Conservation (phyloP, 1,140 invertebrate genomes). For the Drosophila sp. region DNA sequence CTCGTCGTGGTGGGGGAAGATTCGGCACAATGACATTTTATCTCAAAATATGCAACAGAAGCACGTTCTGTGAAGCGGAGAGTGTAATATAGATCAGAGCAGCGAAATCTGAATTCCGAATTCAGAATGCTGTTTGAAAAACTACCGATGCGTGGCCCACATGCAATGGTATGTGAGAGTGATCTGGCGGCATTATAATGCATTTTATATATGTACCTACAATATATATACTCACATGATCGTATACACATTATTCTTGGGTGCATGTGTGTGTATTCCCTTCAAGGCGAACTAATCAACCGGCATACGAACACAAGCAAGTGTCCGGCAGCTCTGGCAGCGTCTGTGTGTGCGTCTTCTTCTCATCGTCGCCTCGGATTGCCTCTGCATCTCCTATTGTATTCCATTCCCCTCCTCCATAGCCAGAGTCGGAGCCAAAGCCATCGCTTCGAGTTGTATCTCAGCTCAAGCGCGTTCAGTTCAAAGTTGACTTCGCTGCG, state of each 20-base stretch:
- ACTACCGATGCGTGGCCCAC: slow-evolving; percentile 70
- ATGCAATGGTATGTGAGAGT: slow-evolving; percentile 52
- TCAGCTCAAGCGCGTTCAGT: slow-evolving; percentile 58
- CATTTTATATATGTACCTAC: slow-evolving; percentile 26
- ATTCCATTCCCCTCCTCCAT: not conserved
- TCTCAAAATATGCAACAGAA: slow-evolving; percentile 75
- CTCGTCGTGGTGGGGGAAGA: not conserved
- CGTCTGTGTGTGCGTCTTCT: not conserved
- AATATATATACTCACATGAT: slow-evolving; percentile 19
- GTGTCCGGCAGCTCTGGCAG: slow-evolving; percentile 11
- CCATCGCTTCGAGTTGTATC: slow-evolving; percentile 15
- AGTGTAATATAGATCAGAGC: slow-evolving; percentile 73
- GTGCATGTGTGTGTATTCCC: not conserved
- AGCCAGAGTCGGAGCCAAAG: not conserved
- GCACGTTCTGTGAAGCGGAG: slow-evolving; percentile 78
- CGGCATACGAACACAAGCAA: slow-evolving; percentile 10
- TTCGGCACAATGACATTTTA: slow-evolving; percentile 75
- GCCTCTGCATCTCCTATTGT: slow-evolving; percentile 30
- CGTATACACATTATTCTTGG: slow-evolving; percentile 1
- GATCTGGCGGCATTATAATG: slow-evolving; percentile 30
- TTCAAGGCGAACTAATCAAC: slow-evolving; percentile 21
- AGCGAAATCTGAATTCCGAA: slow-evolving; percentile 59
- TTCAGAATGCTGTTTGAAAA: slow-evolving; percentile 33
- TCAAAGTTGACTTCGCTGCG: slow-evolving; percentile 57
- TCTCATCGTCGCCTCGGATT: slow-evolving; percentile 14